phyloP scores from a whole-genome alignment of 2,113 vertebrate species.

The Malurus cyaneus region DNA sequence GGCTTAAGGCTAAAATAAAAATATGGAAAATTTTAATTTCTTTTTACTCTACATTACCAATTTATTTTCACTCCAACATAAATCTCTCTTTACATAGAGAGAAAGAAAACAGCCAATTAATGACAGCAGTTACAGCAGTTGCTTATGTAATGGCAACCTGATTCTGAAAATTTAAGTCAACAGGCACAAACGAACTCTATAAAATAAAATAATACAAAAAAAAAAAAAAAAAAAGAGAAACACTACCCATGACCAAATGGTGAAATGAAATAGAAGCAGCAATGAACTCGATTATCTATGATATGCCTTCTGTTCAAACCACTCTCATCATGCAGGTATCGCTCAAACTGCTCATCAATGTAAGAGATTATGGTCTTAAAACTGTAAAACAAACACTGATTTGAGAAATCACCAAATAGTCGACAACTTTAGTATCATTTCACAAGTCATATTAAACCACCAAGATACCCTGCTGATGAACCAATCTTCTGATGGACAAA shows the following conservation, averaged over 20 bases:
- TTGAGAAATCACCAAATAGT: neutral
- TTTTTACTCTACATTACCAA: neutral
- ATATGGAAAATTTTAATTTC: neutral
- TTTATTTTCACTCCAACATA: neutral
- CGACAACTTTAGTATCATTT: neutral
- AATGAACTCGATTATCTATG: conserved; percentile 95
- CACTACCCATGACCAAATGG: conserved; percentile 95
- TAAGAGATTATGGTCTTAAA: conserved; percentile 97
- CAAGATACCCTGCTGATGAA: neutral
- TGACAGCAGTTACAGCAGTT: neutral
- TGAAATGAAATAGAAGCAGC: conserved; percentile 99
- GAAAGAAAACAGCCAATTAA: neutral
- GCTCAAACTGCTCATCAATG: conserved; percentile 97
- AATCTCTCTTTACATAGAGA: neutral
- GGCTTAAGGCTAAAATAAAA: conserved; percentile 75
- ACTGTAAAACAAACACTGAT: conserved; percentile 64
- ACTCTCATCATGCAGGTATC: conserved; percentile 97
- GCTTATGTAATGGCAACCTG: neutral
- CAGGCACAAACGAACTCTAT: neutral
- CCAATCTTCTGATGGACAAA: neutral
- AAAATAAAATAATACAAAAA: neutral
- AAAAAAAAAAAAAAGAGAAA: neutral
- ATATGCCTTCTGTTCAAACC: conserved; percentile 95
- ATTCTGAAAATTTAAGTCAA: neutral
- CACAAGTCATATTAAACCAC: neutral